Evolutionary conservation across 2,113 vertebrate species (phyloP).

Genomic region (Thalassoma bifasciatum): DNA sequence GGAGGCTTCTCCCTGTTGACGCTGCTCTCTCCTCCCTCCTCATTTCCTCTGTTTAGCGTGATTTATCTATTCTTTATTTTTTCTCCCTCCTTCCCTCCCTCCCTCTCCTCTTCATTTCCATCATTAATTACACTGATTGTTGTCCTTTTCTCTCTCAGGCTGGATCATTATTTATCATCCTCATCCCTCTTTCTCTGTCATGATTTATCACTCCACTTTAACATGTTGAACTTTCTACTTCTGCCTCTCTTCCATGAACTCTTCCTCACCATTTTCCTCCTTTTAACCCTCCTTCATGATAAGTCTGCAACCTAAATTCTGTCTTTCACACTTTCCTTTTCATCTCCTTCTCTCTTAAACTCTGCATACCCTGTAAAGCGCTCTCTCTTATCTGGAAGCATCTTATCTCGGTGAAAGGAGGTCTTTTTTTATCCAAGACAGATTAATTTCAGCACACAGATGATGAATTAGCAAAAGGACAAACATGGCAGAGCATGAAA

Average conservation of each 20-base stretch:
- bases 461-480: neutral
- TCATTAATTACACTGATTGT: constrained; percentile 68
- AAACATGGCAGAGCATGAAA: no score
- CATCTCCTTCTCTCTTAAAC: neutral
- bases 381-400: neutral
- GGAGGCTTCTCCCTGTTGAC: constrained; percentile 5
- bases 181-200: constrained; percentile 12
- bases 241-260: neutral
- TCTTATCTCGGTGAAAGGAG: neutral
- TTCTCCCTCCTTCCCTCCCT: neutral
- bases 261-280: neutral
- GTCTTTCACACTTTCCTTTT: no score
- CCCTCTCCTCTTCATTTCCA: neutral
- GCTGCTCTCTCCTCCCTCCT: neutral
- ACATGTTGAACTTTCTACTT: neutral
- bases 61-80: constrained; percentile 58
- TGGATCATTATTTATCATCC: constrained; percentile 61
- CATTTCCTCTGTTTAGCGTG: constrained; percentile 37
- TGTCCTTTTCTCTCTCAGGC: constrained; percentile 41
- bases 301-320: neutral
- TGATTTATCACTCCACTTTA: constrained; percentile 42
- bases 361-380: neutral
- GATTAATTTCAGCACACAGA: neutral
- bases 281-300: neutral
- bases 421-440: constrained; percentile 1